Percentiles rank a stretch among this genome's conserved stretches.
phyloP scores from a whole-genome alignment of 2,113 vertebrate genomes.

The western clawed frog (Xenopus tropicalis) region UCB_Xtro_10.0 CM004452.2:49100501-49101000 shows the following conservation, averaged over 20 bases:
- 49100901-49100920: slow-evolving; percentile 61
- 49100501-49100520: slow-evolving; percentile 51
- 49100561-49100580: slow-evolving; percentile 92
- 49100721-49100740: slow-evolving; percentile 62
- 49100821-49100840: not conserved
- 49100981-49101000: not conserved
- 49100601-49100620: slow-evolving; percentile 91
- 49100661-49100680: slow-evolving; percentile 69
- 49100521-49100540: slow-evolving; percentile 12
- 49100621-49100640: slow-evolving; percentile 92
- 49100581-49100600: slow-evolving; percentile 91
- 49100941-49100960: slow-evolving; percentile 17
- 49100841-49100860: slow-evolving; percentile 63
- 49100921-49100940: slow-evolving; percentile 53
- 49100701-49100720: slow-evolving; percentile 91
- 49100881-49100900: slow-evolving; percentile 64
- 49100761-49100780: too few species aligned
- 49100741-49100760: not conserved
- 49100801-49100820: too few species aligned
- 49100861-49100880: slow-evolving; percentile 27
- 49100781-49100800: too few species aligned
- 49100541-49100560: slow-evolving; percentile 66
- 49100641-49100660: slow-evolving; percentile 60
- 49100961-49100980: slow-evolving; percentile 48
- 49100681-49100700: slow-evolving; percentile 91